phyloP scores from a whole-genome alignment of 35 echinoderm and acorn worm species.

The Ophioderma brevispina region DNA sequence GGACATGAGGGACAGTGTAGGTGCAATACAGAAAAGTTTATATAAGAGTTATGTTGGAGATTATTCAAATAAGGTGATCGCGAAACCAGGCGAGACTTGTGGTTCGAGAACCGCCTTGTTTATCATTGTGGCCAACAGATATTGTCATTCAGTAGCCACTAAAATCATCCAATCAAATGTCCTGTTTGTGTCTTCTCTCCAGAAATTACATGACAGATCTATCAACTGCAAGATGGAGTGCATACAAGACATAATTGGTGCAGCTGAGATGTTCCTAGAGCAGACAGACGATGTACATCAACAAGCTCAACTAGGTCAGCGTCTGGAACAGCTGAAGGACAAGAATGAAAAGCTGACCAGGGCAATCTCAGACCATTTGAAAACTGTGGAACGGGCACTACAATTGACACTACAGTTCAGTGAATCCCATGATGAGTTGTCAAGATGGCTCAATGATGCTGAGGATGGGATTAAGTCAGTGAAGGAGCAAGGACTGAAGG shows the following conservation, averaged over 20 bases:
- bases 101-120: too few relatives aligned
- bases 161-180: too few relatives aligned
- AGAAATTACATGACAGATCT: too few relatives aligned
- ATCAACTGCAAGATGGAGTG: constrained; percentile 77
- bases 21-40: too few relatives aligned
- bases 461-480: constrained; percentile 73
- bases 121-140: too few relatives aligned
- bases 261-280: constrained; percentile 85
- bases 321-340: constrained; percentile 47
- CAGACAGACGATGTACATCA: constrained; percentile 79
- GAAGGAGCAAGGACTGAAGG: constrained; percentile 73
- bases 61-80: too few relatives aligned
- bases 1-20: too few relatives aligned
- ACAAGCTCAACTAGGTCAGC: constrained; percentile 65
- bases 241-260: constrained; percentile 82
- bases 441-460: too few relatives aligned
- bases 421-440: constrained; percentile 88
- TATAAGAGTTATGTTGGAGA: too few relatives aligned
- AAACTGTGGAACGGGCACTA: constrained; percentile 81
- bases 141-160: too few relatives aligned
- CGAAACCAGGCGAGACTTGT: too few relatives aligned
- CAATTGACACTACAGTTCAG: constrained; percentile 78
- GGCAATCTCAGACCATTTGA: constrained; percentile 63
- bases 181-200: too few relatives aligned
- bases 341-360: constrained; percentile 78